Evolutionary conservation across 2,797 vertebrate species (phyloP).

Genomic region (Corythornis leucogaster): DNA sequence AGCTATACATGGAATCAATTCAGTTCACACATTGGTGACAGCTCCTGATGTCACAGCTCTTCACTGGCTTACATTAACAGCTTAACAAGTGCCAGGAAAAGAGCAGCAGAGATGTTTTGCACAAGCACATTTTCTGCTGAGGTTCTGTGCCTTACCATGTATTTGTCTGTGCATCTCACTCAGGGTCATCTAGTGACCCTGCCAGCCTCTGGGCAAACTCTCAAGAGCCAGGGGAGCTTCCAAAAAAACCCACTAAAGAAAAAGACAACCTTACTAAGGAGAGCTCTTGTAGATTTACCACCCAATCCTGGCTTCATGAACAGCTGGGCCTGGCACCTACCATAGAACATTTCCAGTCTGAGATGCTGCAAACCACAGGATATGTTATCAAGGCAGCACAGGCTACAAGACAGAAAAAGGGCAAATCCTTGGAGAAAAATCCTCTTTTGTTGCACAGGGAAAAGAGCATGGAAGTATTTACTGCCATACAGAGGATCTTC

Average conservation of each 20-base stretch:
- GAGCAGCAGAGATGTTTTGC: not conserved
- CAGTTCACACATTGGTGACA: not conserved
- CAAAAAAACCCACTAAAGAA: not conserved
- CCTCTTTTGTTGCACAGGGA: not conserved
- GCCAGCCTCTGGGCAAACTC: not conserved
- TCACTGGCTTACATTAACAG: not conserved
- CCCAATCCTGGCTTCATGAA: not conserved
- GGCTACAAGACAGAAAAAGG: not conserved
- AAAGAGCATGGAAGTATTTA: not conserved
- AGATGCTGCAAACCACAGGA: not conserved
- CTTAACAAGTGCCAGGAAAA: not conserved
- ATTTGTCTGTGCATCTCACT: not conserved
- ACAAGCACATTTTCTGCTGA: not conserved
- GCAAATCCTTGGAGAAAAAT: not conserved
- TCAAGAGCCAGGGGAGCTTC: not conserved
- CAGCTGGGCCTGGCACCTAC: not conserved
- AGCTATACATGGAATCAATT: not conserved
- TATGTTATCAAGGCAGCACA: not conserved
- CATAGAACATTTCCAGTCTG: not conserved
- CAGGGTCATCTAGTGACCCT: not conserved
- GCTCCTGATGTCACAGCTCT: not conserved
- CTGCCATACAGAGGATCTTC: not conserved
- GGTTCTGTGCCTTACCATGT: not conserved
- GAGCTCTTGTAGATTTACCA: not conserved
- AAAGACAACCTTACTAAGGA: not conserved